A percentile compares a stretch with the other conserved stretches of the same genome.
These are phyloP conservation scores for Vanessa tameamea DNA, from an alignment of 1,140 invertebrate species.

Conservation along the genomic window DNA sequence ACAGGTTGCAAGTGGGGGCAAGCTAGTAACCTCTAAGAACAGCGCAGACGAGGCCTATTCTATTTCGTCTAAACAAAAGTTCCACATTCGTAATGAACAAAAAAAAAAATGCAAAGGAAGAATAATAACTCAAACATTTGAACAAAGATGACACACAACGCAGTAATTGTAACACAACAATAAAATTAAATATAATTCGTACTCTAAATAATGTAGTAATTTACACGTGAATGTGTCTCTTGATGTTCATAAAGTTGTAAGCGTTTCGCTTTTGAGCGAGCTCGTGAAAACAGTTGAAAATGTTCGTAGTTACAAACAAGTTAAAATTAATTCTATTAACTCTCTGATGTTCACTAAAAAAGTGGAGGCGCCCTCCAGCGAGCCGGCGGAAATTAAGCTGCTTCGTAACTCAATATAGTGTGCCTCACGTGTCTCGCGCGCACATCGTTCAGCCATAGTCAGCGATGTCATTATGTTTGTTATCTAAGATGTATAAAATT, in stretches of 20 bases:
- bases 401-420: not conserved
- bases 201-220: too few species aligned
- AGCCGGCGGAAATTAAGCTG: not conserved
- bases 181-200: too few species aligned
- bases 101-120: too few species aligned
- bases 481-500: too few species aligned
- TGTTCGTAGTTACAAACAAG: constrained; percentile 3
- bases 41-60: too few species aligned
- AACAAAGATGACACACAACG: too few species aligned
- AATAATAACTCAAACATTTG: too few species aligned
- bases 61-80: too few species aligned
- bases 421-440: not conserved
- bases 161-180: too few species aligned
- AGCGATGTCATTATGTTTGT: not conserved
- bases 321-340: constrained; percentile 4
- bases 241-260: not conserved
- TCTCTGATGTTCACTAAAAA: constrained; percentile 6
- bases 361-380: not conserved
- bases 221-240: not conserved
- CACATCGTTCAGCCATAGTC: not conserved
- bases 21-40: too few species aligned
- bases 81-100: too few species aligned
- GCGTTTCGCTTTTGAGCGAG: not conserved
- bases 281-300: not conserved
- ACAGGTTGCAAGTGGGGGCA: too few species aligned